Base-by-base conservation (phyloP, 1,140 invertebrate genomes). In the Leptopilina boulardi region DNA sequence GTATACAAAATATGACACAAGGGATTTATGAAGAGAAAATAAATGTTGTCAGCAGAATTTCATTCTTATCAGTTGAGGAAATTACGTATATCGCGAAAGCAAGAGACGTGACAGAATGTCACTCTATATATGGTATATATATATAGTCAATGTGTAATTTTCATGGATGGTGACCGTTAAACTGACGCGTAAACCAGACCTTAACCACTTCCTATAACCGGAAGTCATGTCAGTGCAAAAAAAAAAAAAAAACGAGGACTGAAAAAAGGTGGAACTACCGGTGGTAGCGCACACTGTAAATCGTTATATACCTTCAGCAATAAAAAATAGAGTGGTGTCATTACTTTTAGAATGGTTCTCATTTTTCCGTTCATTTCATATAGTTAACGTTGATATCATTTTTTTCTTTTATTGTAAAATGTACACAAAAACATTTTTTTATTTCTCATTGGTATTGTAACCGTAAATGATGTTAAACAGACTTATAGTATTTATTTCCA, bases 211-310 rank as follows among this genome's bases (percentile, higher is more conserved):
- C 71, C 71, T 73, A 73, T 73, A 73, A 73, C 71, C 41, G 71
- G 71, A 73, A 44, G 71, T 18, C 44, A 13, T 41, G 38, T 38
- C 70, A 47, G 42, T 47, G 59, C n/a, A 23, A 73, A n/a, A n/a
- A n/a, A n/a, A n/a, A n/a, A n/a, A n/a, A n/a, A n/a, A n/a, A 47
- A 51, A 42, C 44, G 47, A 34, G 47, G 44, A 34, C 71, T 77
- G 76, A 76, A 70, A 81, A 81, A 80, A 75, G 78, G 76, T 71
- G 66, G 76, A 78, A 77, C 76, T 75, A 71, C 41, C 72, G 75
- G 71, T 38, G 75, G 71, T 38, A 41, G 72, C 74, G 70, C 75
- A 66, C 71, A 66, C 71, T 71, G 56, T 75, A 76, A 82, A 82
- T 78, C 75, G 76, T 81, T 79, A n/a, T n/a, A n/a, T n/a, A 38